These are phyloP conservation scores for Spondyliosoma cantharus DNA, from an alignment of 2,797 vertebrate species.

Conservation along the genomic window DNA sequence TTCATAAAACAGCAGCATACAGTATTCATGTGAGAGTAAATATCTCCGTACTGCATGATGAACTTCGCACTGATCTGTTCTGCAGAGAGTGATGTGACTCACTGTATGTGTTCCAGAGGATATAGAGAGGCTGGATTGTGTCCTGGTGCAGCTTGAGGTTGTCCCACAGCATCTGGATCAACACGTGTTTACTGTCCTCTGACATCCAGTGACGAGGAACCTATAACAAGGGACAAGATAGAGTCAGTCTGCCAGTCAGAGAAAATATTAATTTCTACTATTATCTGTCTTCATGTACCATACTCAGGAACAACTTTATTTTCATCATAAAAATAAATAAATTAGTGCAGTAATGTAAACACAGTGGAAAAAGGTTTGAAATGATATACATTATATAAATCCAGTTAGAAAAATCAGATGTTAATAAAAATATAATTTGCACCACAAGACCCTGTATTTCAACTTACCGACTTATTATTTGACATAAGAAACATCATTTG, in stretches of 20 bases:
- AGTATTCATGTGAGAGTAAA: neutral
- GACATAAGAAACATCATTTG: neutral
- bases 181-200: slow-evolving; percentile 96
- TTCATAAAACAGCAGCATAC: neutral
- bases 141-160: slow-evolving; percentile 98
- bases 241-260: neutral
- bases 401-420: neutral
- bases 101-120: slow-evolving; percentile 97
- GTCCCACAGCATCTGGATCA: slow-evolving; percentile 99
- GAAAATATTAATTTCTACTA: neutral
- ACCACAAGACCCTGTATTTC: neutral
- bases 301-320: neutral
- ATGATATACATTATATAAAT: neutral
- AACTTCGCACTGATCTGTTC: neutral
- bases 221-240: slow-evolving; percentile 79
- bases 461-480: neutral
- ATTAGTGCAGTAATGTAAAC: neutral
- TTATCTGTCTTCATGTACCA: neutral
- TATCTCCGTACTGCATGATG: neutral
- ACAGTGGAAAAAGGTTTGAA: too few relatives aligned
- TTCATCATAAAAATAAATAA: neutral
- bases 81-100: slow-evolving; percentile 57
- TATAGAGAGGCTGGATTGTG: slow-evolving; percentile 92
- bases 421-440: neutral
- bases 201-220: slow-evolving; percentile 92